A percentile compares a stretch with the other conserved stretches of the same genome.
Conservation (phyloP, 2,888 invertebrate species). For the Scaeva pyrastri region DNA sequence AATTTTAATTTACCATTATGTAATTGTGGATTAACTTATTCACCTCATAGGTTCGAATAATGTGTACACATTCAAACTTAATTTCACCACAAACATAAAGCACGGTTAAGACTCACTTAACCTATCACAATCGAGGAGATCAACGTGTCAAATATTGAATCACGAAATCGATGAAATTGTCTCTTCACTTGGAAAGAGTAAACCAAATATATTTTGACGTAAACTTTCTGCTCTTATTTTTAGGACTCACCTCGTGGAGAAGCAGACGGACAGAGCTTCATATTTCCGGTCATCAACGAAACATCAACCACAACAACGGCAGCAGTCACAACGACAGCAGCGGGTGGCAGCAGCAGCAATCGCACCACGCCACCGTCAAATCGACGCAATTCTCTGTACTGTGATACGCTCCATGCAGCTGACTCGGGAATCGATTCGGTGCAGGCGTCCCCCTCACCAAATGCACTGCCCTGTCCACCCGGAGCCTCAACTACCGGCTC, state of each 20-base stretch:
- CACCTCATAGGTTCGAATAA: too few species aligned
- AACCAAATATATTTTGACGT: too few species aligned
- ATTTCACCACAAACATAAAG: too few species aligned
- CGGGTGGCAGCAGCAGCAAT: slow-evolving; percentile 67
- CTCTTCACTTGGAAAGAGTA: too few species aligned
- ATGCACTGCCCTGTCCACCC: slow-evolving; percentile 83
- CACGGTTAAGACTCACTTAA: too few species aligned
- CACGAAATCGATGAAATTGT: too few species aligned
- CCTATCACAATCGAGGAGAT: not conserved
- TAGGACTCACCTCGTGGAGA: slow-evolving; percentile 88
- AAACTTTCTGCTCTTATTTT: too few species aligned
- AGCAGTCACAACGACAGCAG: slow-evolving; percentile 72
- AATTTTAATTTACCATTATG: too few species aligned
- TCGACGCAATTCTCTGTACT: slow-evolving; percentile 82
- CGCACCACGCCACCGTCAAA: slow-evolving; percentile 73
- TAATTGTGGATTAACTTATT: too few species aligned
- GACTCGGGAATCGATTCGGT: slow-evolving; percentile 90
- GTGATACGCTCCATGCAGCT: slow-evolving; percentile 85
- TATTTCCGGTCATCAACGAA: slow-evolving; percentile 86
- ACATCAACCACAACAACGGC: slow-evolving; percentile 80
- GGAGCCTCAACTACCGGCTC: slow-evolving; percentile 81
- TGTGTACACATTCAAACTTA: too few species aligned
- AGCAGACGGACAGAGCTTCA: slow-evolving; percentile 88
- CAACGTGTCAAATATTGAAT: too few species aligned
- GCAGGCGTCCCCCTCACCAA: slow-evolving; percentile 87